phyloP scores from a whole-genome alignment of 1,140 invertebrate species.

The Drosophila seguyi region DNA sequence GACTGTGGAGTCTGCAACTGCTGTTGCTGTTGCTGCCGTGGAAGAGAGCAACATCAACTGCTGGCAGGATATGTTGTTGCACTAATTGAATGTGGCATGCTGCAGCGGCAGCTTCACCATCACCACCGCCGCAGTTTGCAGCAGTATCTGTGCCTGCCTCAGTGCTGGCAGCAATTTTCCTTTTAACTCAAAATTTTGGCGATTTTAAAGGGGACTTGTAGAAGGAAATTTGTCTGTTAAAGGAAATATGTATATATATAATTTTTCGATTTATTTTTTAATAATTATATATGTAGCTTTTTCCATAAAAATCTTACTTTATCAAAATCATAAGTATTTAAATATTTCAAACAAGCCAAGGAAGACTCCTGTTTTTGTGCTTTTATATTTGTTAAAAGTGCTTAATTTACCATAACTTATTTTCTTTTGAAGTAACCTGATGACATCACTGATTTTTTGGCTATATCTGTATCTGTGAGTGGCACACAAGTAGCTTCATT shows the following conservation, averaged over 20 bases:
- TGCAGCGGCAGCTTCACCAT: conserved; percentile 51
- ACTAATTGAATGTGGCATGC: conserved; percentile 84
- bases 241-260: background rate
- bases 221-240: background rate
- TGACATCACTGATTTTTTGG: conserved; percentile 5
- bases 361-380: background rate
- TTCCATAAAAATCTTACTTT: background rate
- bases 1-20: conserved; percentile 30
- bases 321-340: background rate
- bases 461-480: conserved; percentile 40
- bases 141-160: conserved; percentile 22
- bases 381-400: background rate
- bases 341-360: background rate
- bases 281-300: background rate
- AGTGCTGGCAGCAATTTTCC: background rate
- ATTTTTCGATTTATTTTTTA: background rate
- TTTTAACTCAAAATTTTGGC: background rate
- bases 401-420: background rate
- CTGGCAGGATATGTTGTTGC: conserved; percentile 82
- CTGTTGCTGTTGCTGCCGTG: conserved; percentile 45
- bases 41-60: conserved; percentile 59
- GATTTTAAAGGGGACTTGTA: background rate
- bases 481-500: conserved; percentile 82
- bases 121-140: conserved; percentile 40
- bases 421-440: background rate